phyloP scores from a whole-genome alignment of 2,113 vertebrate species.

The Protobothrops mucrosquamatus region DNA sequence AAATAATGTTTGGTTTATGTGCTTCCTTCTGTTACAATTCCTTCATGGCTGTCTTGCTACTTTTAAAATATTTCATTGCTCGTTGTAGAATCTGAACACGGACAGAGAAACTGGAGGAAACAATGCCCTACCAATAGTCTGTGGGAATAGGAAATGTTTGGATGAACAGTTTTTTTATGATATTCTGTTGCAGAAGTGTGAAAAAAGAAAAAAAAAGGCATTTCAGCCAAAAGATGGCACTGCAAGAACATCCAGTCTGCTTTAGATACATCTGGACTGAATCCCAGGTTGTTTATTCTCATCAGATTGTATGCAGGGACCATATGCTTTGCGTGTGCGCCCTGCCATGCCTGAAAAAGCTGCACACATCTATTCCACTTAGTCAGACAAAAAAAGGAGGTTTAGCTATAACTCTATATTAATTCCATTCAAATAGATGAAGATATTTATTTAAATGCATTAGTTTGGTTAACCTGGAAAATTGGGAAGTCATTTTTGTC shows the following conservation, averaged over 20 bases:
- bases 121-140: background rate
- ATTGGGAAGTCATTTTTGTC: background rate
- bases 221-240: slow-evolving; percentile 76
- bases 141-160: background rate
- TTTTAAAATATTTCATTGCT: slow-evolving; percentile 14
- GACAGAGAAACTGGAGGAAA: background rate
- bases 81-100: slow-evolving; percentile 24
- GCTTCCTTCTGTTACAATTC: background rate
- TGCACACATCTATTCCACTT: background rate
- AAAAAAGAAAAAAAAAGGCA: background rate
- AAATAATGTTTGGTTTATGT: background rate
- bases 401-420: background rate
- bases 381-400: no score
- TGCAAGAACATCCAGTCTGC: slow-evolving; percentile 58
- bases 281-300: fast-evolving
- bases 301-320: background rate
- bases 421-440: background rate
- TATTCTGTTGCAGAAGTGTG: background rate
- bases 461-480: background rate
- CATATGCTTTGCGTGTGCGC: background rate
- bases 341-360: background rate
- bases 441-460: background rate
- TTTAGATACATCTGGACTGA: background rate
- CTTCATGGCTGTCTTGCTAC: slow-evolving; percentile 11
- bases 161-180: background rate